These are phyloP conservation scores for Plutella xylostella DNA, from an alignment of 2,888 invertebrate species.

Conservation along the genomic window DNA sequence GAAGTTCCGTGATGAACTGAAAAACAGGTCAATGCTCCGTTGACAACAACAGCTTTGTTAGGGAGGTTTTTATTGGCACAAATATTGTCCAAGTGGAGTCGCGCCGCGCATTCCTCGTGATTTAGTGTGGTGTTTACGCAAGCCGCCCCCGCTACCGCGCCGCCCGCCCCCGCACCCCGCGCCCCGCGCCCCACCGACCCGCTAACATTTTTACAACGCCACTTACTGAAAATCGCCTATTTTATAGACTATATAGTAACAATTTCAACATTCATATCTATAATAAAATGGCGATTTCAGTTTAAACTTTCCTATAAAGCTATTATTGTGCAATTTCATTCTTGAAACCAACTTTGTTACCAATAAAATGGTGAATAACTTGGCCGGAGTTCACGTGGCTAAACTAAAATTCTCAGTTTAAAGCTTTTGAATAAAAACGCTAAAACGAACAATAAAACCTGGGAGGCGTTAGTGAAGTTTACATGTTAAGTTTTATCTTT, in stretches of 20 bases:
- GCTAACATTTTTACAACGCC: constrained; percentile 52
- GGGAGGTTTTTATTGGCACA: constrained; percentile 64
- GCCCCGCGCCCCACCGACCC: constrained; percentile 23
- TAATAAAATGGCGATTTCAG: constrained; percentile 1
- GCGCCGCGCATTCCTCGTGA: constrained; percentile 54
- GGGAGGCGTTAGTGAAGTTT: constrained; percentile 39
- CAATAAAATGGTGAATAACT: no score
- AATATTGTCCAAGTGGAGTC: constrained; percentile 62
- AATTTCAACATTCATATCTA: background rate
- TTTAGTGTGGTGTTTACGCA: constrained; percentile 65
- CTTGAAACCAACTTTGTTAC: no score
- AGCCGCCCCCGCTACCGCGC: constrained; percentile 30
- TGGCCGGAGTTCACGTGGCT: no score
- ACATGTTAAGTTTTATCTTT: constrained; percentile 53
- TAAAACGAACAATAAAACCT: constrained; percentile 44
- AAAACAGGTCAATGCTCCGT: constrained; percentile 54
- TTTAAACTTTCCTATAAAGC: background rate
- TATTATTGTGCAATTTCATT: background rate
- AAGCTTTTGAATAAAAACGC: constrained; percentile 21
- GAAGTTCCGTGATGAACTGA: constrained; percentile 43
- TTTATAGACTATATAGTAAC: constrained; percentile 26
- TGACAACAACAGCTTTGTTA: constrained; percentile 66
- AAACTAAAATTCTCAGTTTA: no score
- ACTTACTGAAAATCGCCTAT: constrained; percentile 46
- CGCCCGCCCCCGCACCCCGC: constrained; percentile 1